Evolutionary conservation across 1,140 invertebrate species (phyloP).

Genomic region (Manduca sexta): DNA sequence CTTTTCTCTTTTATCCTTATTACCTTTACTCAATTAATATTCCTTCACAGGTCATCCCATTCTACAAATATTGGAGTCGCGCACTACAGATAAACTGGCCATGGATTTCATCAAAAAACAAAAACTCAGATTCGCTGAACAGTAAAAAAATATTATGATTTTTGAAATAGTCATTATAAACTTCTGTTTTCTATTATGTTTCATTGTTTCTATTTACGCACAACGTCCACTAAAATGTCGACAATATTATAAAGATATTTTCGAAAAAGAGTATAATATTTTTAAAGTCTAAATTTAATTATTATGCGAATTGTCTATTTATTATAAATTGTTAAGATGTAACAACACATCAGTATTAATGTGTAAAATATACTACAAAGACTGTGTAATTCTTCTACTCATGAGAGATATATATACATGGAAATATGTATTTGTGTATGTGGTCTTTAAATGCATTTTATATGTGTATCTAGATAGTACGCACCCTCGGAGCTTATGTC

Average conservation of each 20-base stretch:
- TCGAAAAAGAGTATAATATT: constrained; percentile 30
- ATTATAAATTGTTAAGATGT: constrained; percentile 46
- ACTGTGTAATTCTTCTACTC: constrained; percentile 61
- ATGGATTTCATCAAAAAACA: constrained; percentile 93
- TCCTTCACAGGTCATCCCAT: constrained; percentile 82
- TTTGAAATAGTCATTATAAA: constrained; percentile 17
- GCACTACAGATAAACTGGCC: constrained; percentile 88
- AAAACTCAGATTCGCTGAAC: constrained; percentile 78
- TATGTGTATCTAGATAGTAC: constrained; percentile 53
- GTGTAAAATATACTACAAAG: constrained; percentile 59
- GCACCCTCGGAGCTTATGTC: constrained; percentile 69
- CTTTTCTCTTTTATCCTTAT: too few species aligned
- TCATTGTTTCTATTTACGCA: constrained; percentile 42
- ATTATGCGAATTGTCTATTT: constrained; percentile 19
- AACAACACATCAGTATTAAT: constrained; percentile 57
- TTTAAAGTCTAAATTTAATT: constrained; percentile 19
- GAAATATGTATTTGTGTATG: constrained; percentile 21
- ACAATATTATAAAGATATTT: constrained; percentile 57
- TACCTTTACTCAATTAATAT: background rate
- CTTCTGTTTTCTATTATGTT: constrained; percentile 15
- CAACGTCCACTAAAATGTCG: constrained; percentile 63
- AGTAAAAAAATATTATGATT: constrained; percentile 43
- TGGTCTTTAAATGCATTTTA: constrained; percentile 43
- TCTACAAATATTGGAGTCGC: constrained; percentile 87
- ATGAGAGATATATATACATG: constrained; percentile 49